Evolutionary conservation across 2,888 invertebrate species (phyloP), one percentile per base, ranked within the genome.

Genomic region (Spodoptera picta): DNA sequence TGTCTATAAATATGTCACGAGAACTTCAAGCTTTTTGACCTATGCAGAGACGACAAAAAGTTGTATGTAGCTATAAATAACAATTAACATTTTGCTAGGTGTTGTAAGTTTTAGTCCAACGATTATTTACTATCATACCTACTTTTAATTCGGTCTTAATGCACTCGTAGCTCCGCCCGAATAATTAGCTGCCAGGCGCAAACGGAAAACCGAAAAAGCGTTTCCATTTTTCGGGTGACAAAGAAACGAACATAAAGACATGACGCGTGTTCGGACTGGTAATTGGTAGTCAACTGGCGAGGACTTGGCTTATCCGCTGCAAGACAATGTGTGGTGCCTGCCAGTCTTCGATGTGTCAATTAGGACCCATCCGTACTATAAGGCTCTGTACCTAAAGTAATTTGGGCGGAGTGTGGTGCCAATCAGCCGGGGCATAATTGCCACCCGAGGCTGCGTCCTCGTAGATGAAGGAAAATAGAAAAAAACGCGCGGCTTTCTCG

Each of bases 371-470:
- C 42, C 49, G 47, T 24, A 44, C 51, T 46, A 47, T 43, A 58
- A 58, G 58, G 47, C 44, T 43, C 23, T 48, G 44, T 42, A 19
- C 24, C 36, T 41, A 69, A 54, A 63, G 49, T 53, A 62, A 49
- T 69, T 64, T 63, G 14, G 64, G 43, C 27, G 50, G 55, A 60
- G 49, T 57, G 64, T 58, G 47, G 46, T 65, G 61, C 65, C 73
- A 75, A 78, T 78, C 63, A 73, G 49, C 48, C 58, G 43, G 43
- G 9, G 50, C 42, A 65, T 78, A 73, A 78, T 75, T 73, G 75
- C 58, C 60, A 46, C 48, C 68, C 62, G 62, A 60, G 44, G 56
- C 68, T 42, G 48, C 64, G 53, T 60, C 41, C 47, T 49, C 46
- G 41, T 41, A 47, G 65, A 56, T 45, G 55, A 56, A 47, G 23